A percentile compares a stretch with the other conserved stretches of the same genome.
phyloP scores from a whole-genome alignment of 2,797 vertebrate genomes.

The Stomatorhinus walkeri region DNA sequence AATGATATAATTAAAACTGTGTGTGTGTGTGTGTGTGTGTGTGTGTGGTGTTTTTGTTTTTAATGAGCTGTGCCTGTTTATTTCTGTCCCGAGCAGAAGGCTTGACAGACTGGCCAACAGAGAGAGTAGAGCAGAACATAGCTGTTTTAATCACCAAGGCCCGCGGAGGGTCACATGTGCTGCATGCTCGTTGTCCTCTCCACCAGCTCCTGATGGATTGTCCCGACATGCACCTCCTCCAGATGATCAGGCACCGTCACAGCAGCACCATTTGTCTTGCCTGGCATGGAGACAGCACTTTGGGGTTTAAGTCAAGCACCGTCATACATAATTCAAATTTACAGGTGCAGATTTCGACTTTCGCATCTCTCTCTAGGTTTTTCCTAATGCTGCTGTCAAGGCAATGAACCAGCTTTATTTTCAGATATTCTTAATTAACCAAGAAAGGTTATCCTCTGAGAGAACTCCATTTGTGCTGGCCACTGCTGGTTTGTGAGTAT shows the following conservation, averaged over 20 bases:
- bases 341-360: not conserved
- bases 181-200: not conserved
- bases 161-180: not conserved
- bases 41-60: not conserved
- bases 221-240: not conserved
- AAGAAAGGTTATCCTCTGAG: not conserved
- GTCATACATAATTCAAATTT: not conserved
- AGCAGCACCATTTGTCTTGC: not conserved
- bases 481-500: not conserved
- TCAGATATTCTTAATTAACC: not conserved
- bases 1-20: not conserved
- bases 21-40: not conserved
- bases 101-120: not conserved
- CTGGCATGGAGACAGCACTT: not conserved
- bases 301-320: not conserved
- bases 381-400: not conserved
- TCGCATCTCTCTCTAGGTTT: not conserved
- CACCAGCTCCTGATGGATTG: constrained; percentile 6
- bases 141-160: not conserved
- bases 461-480: not conserved
- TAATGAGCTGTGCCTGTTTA: not conserved
- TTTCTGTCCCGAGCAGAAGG: not conserved
- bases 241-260: not conserved
- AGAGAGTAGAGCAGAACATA: not conserved
- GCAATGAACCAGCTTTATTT: not conserved